A percentile compares a stretch with the other conserved stretches of the same genome.
Evolutionary conservation across 2,888 invertebrate species (phyloP).

Genomic region (Plebejus melissa): DNA sequence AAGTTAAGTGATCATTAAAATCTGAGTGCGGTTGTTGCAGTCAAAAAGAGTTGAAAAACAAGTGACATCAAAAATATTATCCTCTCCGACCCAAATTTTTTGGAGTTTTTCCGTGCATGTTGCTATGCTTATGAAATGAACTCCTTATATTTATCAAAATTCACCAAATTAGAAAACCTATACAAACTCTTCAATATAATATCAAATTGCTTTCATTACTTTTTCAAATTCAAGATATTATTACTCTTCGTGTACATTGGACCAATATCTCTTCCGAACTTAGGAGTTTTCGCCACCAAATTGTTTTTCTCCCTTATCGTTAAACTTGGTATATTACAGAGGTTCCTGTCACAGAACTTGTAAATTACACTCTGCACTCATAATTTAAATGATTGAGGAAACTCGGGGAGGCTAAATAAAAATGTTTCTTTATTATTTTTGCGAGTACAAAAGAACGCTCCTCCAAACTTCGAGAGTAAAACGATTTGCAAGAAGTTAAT

Average conservation of each 20-base stretch:
- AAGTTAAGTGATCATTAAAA: no score
- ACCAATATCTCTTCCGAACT: conserved; percentile 48
- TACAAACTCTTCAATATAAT: not conserved
- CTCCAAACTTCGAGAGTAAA: not conserved
- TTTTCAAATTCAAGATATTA: not conserved
- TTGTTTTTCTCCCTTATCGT: conserved; percentile 52
- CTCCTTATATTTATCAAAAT: no score
- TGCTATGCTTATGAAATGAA: no score
- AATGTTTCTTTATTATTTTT: conserved; percentile 19
- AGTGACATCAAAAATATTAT: no score
- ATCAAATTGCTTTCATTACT: not conserved
- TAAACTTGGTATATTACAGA: conserved; percentile 21
- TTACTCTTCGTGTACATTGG: not conserved
- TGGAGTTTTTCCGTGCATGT: no score
- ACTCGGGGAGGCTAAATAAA: conserved; percentile 3
- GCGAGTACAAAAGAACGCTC: conserved; percentile 10
- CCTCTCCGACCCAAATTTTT: no score
- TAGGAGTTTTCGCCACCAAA: conserved; percentile 57
- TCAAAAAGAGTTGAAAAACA: no score
- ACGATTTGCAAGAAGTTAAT: conserved; percentile 4
- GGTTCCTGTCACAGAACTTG: conserved; percentile 22
- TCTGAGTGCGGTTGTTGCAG: no score
- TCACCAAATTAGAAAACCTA: no score
- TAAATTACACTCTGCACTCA: conserved; percentile 25
- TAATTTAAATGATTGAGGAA: conserved; percentile 23